phyloP scores from a whole-genome alignment of 2,113 vertebrate species.

The Bos indicus region DNA sequence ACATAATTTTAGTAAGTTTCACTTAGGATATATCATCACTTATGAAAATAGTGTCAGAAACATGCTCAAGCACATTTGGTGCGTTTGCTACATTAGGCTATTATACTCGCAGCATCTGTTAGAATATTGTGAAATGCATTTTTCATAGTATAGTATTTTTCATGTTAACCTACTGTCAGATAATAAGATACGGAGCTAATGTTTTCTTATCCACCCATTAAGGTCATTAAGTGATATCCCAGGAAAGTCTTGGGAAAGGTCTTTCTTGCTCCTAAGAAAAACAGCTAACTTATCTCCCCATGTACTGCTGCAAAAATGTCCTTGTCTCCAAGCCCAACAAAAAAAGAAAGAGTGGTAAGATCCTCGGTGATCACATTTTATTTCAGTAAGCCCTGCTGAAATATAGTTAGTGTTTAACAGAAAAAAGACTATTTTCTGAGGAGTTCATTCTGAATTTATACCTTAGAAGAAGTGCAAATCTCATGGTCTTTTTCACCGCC shows the following conservation, averaged over 20 bases:
- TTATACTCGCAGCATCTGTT: slow-evolving; percentile 41
- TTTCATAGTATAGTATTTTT: neutral
- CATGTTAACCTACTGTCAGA: neutral
- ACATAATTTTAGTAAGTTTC: slow-evolving; percentile 57
- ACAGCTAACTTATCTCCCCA: neutral
- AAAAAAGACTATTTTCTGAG: neutral
- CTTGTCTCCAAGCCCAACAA: neutral
- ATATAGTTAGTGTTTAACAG: neutral
- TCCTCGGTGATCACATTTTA: neutral
- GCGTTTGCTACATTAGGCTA: neutral
- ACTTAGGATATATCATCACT: slow-evolving; percentile 43
- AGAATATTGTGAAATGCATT: neutral
- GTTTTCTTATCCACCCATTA: neutral
- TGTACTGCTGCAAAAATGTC: neutral
- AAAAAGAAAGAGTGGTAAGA: neutral
- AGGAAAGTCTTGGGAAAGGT: neutral
- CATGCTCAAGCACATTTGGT: slow-evolving; percentile 15
- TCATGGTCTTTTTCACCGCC: neutral
- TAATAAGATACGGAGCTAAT: neutral
- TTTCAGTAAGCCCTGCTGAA: neutral
- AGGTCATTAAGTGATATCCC: neutral
- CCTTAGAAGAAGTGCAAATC: neutral
- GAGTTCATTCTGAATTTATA: neutral
- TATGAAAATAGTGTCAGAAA: slow-evolving; percentile 56
- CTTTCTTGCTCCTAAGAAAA: neutral